phyloP scores from a whole-genome alignment of 1,140 invertebrate species.

The Lasioglossum baleicum region DNA sequence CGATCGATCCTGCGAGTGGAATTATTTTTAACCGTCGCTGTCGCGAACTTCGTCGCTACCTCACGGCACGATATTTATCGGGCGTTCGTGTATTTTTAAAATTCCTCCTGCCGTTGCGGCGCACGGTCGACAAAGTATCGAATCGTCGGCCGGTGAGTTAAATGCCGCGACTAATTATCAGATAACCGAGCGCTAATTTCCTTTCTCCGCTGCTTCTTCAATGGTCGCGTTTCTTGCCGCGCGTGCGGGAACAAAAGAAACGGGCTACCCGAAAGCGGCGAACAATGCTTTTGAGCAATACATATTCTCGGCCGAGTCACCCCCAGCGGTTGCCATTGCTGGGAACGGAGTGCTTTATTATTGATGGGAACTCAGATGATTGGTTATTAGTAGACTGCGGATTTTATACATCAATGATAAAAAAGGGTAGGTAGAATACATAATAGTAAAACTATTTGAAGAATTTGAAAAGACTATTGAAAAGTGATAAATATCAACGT shows the following conservation, averaged over 20 bases:
- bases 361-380: too few relatives aligned
- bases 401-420: too few relatives aligned
- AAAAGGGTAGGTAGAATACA: too few relatives aligned
- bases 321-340: too few relatives aligned
- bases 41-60: slow-evolving; percentile 30
- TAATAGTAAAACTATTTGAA: too few relatives aligned
- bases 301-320: too few relatives aligned
- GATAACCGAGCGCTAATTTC: slow-evolving; percentile 13
- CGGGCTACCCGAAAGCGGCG: not conserved
- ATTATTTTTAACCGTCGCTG: slow-evolving; percentile 51
- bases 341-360: too few relatives aligned
- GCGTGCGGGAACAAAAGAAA: not conserved
- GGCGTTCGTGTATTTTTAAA: slow-evolving; percentile 32
- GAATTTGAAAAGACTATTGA: too few relatives aligned
- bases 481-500: too few relatives aligned
- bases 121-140: slow-evolving; percentile 13
- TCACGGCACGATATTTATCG: slow-evolving; percentile 31
- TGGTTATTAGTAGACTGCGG: too few relatives aligned
- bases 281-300: not conserved
- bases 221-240: not conserved
- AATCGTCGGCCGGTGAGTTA: slow-evolving; percentile 20
- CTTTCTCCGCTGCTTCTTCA: not conserved
- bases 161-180: slow-evolving; percentile 26
- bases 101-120: not conserved
- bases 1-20: slow-evolving; percentile 34